Evolutionary conservation across 1,140 invertebrate species (phyloP), one percentile per base, ranked within the genome.

Genomic region (Stegodyphus mimosarum): DNA sequence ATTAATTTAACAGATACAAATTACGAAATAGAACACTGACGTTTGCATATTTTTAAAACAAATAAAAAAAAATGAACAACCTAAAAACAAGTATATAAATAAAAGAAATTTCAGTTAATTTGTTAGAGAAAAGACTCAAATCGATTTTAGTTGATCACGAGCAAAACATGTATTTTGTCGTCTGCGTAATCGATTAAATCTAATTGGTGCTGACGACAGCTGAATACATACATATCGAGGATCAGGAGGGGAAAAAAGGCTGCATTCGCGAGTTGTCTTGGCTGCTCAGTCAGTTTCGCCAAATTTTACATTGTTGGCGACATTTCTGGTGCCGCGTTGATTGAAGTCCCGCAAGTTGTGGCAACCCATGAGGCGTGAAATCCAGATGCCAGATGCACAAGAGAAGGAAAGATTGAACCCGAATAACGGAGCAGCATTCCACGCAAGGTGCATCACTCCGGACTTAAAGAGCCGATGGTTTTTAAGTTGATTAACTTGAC

Each of bases 331-430:
- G 80, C 71, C 53, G 15, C 70, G 80, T 74, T 83, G 80, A 83
- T 83, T 83, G 80, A 83, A 83, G 63, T 74, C 53, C 71, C n/a
- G 60, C 33, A 52, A 74, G 70, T 74, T 83, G 80, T 83, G 80
- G 80, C 80, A 83, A 83, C 80, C 80, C 80, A 55, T 67, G 48
- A 83, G 80, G 80, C 80, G 80, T 83, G 80, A 83, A 83, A 83
- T 67, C 80, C 80, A 83, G 80, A 83, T 83, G 80, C 80, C 80
- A 83, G 80, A 74, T 66, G 80, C 80, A 83, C 80, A 66, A 74
- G 78, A 80, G 52, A 66, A 79, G 78, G 71, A 83, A 83, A 83
- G 80, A 83, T 83, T 83, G 80, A 83, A 83, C 69, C 80, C 67
- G 80, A 83, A 83, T 83, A 83, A 83, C 70, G 80, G 75, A 60